Conservation (phyloP, 2,113 vertebrate genomes). For the Miniopterus natalensis region DNA sequence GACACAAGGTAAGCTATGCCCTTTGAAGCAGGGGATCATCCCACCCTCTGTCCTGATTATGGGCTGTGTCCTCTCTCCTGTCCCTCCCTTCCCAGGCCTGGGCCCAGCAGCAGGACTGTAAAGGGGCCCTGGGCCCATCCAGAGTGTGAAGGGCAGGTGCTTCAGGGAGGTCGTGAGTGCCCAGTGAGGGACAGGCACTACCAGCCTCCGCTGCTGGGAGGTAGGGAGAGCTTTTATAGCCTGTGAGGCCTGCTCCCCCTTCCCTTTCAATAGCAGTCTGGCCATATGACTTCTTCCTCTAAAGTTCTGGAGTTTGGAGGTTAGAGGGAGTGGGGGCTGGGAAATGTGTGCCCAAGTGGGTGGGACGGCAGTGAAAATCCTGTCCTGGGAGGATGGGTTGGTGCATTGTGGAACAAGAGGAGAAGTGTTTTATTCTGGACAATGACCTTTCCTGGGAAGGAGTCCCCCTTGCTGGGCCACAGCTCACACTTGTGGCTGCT, state of each 20-base stretch:
- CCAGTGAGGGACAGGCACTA: slow-evolving; percentile 85
- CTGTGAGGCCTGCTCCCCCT: slow-evolving; percentile 82
- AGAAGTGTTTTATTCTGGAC: slow-evolving; percentile 78
- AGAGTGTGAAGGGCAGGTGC: slow-evolving; percentile 88
- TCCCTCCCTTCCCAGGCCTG: neutral
- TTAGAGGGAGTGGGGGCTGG: slow-evolving; percentile 41
- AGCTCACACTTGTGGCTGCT: neutral
- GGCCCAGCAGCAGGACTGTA: neutral
- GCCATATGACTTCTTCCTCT: slow-evolving; percentile 85
- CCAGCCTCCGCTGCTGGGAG: slow-evolving; percentile 73
- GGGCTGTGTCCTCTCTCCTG: neutral
- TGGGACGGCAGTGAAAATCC: slow-evolving; percentile 60
- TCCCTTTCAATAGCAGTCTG: slow-evolving; percentile 87
- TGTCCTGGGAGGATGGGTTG: slow-evolving; percentile 68
- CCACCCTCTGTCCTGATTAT: neutral
- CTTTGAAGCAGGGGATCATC: neutral
- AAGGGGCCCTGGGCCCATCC: slow-evolving; percentile 84
- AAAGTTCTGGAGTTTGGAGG: slow-evolving; percentile 81
- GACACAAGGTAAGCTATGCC: neutral
- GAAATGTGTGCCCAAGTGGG: neutral
- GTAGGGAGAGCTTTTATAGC: slow-evolving; percentile 86
- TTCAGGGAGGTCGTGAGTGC: slow-evolving; percentile 83
- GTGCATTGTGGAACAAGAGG: slow-evolving; percentile 71
- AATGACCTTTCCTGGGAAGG: slow-evolving; percentile 74
- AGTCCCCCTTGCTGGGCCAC: fast-evolving